Percentiles rank a stretch among this genome's conserved stretches.
phyloP scores from a whole-genome alignment of 1,140 invertebrate species.

The Goniozus legneri region DNA sequence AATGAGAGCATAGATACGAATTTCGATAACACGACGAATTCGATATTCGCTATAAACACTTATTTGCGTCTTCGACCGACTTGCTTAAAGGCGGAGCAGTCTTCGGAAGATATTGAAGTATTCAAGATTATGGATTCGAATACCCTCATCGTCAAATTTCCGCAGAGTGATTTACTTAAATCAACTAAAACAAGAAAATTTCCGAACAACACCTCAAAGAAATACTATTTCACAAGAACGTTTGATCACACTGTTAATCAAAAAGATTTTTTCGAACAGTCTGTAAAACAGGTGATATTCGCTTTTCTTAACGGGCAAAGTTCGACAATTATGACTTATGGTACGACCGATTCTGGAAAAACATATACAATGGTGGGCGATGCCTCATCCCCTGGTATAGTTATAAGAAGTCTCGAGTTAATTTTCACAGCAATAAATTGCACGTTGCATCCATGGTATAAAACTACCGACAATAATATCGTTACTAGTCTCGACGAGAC shows the following conservation, averaged over 20 bases:
- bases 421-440: constrained; percentile 60
- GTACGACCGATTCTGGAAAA: constrained; percentile 44
- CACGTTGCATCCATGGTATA: constrained; percentile 41
- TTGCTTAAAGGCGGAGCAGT: not conserved
- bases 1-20: no score
- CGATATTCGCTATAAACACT: no score
- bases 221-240: constrained; percentile 35
- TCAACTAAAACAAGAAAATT: constrained; percentile 7
- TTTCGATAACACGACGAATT: no score
- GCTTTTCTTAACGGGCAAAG: constrained; percentile 37
- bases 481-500: constrained; percentile 45
- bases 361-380: constrained; percentile 75
- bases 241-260: constrained; percentile 30
- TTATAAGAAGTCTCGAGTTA: constrained; percentile 72
- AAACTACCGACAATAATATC: constrained; percentile 47
- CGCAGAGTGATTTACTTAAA: constrained; percentile 17
- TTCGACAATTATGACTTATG: constrained; percentile 40
- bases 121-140: constrained; percentile 31
- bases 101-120: constrained; percentile 20
- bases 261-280: constrained; percentile 29
- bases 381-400: constrained; percentile 65
- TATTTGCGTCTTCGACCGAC: constrained; percentile 1
- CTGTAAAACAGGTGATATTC: constrained; percentile 21
- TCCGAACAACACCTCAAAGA: constrained; percentile 5
- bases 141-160: constrained; percentile 32